Base-by-base conservation (phyloP, 2,797 vertebrate genomes). In the Bradypus variegatus region DNA sequence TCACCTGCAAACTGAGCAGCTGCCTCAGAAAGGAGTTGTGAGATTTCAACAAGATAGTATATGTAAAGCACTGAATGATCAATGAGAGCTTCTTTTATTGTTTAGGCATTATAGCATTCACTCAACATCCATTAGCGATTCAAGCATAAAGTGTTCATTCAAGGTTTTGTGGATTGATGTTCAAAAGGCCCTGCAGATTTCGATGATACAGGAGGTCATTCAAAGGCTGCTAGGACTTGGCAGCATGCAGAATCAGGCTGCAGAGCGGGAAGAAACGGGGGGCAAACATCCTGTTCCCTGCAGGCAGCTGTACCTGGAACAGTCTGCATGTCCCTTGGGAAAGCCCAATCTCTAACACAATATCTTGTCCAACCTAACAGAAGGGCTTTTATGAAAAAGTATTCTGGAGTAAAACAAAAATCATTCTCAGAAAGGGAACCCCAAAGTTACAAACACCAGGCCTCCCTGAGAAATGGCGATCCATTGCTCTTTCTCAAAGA, bases 361-460 rank as follows among this genome's bases (percentile, higher is more conserved):
- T 78, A 81, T 87, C 72, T 78, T 23, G 14, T 86, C 70, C 70
- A 73, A 83, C 90, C 41, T 33, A 86, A 90, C 83, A 95, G 76
- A 89, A 90, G 62, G 33, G 86, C 58, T 92, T 94, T 91, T 92
- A 92, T 89, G 78, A 75, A 55, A 31, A 87, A 62, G 16, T 7
- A 14, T 77, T 90, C 29, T 58, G 76, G 76, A 93, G 27, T 75
- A 79, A 92, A 92, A 93, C 48, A 79, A 89, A 78, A 86, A 48
- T 62, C 64, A 69, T 58, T 88, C 76, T 95, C 62, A n/a, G 87
- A 73, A 88, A 55, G 92, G 31, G 86, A 69, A 55, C 58, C 48
- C 45, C 13, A 15, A 76, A 81, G 19, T 75, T 48, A 75, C 33
- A 29, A 36, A 78, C 64, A 78, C 70, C 76, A 55, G 78, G 53